Evolutionary conservation across 1,140 invertebrate genomes (phyloP), one percentile per base, ranked within the genome.

Genomic region (Yoshiicerus persimilis): DNA sequence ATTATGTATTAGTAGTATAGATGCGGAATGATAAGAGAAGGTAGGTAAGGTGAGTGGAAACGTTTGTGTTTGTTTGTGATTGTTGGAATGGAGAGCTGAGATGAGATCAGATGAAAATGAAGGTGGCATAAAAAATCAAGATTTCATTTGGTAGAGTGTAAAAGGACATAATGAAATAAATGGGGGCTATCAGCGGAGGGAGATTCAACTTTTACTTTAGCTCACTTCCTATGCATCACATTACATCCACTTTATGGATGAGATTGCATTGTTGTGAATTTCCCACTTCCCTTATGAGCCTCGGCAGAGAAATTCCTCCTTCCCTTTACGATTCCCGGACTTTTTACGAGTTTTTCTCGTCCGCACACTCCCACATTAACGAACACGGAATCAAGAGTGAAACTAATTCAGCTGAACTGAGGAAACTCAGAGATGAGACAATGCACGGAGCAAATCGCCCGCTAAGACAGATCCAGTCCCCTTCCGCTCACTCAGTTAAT

Each of bases 121-220:
- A 38, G 75, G 32, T 80, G 75, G 75, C 75, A 77, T 80, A 80
- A 80, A 80, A 80, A 80, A 80, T 80, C 75, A 80, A 80, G 75
- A 80, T 80, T 80, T 80, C 75, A 80, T 80, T 80, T 80, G 75
- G 30, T 80, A 80, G 75, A 80, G 75, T 80, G 75, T 80, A 80
- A 80, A 80, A 80, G 75, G 30, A 32, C 75, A 80, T 80, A 80
- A 80, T 80, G 75, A 80, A 80, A 80, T 80, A 80, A 80, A 80
- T 80, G 75, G 64, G 64, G 34, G 75, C 75, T 80, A 80, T 80
- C 75, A 80, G 34, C 32, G 75, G 75, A 80, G 75, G n/a, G 34
- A 80, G 75, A 80, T 16, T 70, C 30, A 30, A 70, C 9, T 70
- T 70, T 70, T 70, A 70, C 25, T 70, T 70, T 70, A 30, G 62